phyloP scores from a whole-genome alignment of 1,140 invertebrate species.

The Heliconius himera region DNA sequence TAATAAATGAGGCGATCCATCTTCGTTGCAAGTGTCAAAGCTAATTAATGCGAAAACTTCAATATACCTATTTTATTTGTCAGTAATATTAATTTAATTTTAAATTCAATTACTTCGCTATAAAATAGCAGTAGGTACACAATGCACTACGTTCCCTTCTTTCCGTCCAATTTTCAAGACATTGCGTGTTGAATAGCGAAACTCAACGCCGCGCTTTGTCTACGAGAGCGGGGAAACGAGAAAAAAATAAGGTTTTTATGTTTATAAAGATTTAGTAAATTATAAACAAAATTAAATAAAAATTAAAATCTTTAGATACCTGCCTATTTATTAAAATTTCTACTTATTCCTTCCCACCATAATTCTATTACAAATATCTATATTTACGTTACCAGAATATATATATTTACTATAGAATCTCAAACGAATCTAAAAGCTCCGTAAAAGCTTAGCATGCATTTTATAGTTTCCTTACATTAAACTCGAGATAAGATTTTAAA shows the following conservation, averaged over 20 bases:
- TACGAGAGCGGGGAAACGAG: no score
- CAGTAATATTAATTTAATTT: neutral
- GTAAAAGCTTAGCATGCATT: slow-evolving; percentile 4
- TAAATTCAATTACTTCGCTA: neutral
- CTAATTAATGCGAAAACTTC: neutral
- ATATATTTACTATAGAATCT: neutral
- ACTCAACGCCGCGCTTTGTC: no score
- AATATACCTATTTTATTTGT: neutral
- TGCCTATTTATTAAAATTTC: no score
- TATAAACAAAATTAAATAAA: no score
- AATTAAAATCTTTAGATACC: no score
- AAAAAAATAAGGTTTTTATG: no score
- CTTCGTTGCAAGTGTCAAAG: slow-evolving; percentile 14
- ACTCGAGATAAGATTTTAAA: slow-evolving; percentile 37
- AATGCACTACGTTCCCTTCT: no score
- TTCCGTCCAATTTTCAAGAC: no score
- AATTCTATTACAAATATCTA: neutral
- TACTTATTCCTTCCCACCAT: neutral
- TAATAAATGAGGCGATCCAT: slow-evolving; percentile 6
- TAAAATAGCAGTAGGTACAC: no score
- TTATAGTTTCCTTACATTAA: slow-evolving; percentile 29
- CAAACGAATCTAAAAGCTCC: slow-evolving; percentile 2
- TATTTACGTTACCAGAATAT: neutral
- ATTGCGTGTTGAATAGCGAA: no score
- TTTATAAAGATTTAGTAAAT: no score